Conservation (phyloP, 2,888 invertebrate genomes). For the Hydrotaea diabolus region DNA sequence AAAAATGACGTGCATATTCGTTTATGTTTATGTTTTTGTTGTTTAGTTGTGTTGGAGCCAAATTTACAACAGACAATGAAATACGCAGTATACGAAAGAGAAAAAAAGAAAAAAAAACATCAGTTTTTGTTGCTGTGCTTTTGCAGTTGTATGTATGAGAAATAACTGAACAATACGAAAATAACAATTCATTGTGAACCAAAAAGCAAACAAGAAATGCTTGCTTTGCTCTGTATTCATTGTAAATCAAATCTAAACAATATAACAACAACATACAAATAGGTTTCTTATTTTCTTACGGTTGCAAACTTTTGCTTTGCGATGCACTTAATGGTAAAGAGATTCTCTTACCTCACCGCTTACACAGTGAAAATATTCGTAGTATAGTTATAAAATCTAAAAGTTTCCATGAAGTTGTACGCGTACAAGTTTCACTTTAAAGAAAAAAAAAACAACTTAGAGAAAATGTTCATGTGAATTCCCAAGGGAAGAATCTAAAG, state of each 20-base stretch:
- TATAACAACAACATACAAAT: not conserved
- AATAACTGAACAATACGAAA: constrained; percentile 8
- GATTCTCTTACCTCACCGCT: not conserved
- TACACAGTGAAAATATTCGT: not conserved
- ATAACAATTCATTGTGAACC: not conserved
- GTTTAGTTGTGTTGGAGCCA: constrained; percentile 34
- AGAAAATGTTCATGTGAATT: too few species aligned
- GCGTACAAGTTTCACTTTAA: not conserved
- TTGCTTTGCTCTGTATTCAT: not conserved
- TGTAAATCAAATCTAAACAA: constrained; percentile 3
- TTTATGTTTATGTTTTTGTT: constrained; percentile 20
- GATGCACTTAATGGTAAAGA: not conserved
- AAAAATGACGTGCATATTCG: not conserved
- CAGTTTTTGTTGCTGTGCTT: constrained; percentile 27
- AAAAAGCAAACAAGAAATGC: too few species aligned
- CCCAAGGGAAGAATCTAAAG: too few species aligned
- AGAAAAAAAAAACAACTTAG: constrained; percentile 14
- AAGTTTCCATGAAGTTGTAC: not conserved
- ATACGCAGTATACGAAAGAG: constrained; percentile 46
- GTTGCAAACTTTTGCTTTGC: not conserved
- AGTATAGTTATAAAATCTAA: not conserved
- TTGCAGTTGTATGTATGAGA: not conserved
- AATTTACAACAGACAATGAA: constrained; percentile 32
- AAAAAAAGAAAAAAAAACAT: constrained; percentile 70
- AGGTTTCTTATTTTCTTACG: not conserved